A percentile compares a stretch with the other conserved stretches of the same genome.
Evolutionary conservation across 1,140 invertebrate species (phyloP).

Genomic region (Triops longicaudatus): DNA sequence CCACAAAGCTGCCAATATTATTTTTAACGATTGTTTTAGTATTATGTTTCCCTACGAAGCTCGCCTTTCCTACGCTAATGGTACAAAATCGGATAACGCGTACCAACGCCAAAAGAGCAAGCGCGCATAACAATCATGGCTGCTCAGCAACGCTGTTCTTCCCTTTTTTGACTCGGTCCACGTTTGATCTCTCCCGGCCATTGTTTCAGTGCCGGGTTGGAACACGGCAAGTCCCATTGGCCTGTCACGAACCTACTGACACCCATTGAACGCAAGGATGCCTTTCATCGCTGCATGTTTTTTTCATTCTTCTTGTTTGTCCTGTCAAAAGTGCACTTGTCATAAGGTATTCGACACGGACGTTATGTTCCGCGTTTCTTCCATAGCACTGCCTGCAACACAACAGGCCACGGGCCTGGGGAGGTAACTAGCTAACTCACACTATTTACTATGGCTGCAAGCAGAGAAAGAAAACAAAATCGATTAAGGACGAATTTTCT

Average conservation of each 20-base stretch:
- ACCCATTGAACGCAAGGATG: neutral
- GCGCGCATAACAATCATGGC: too few species aligned
- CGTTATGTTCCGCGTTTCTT: neutral
- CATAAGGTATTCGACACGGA: neutral
- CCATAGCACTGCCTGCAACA: too few species aligned
- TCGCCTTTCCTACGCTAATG: too few species aligned
- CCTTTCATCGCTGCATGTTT: constrained; percentile 6
- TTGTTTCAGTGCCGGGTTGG: neutral
- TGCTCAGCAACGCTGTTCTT: neutral
- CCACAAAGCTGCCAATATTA: neutral
- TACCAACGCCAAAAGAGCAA: neutral
- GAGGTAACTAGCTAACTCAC: too few species aligned
- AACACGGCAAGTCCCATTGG: neutral
- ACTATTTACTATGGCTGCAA: too few species aligned
- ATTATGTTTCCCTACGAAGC: constrained; percentile 10
- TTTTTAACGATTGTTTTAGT: neutral
- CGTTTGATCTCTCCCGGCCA: neutral
- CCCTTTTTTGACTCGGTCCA: neutral
- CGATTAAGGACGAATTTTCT: neutral
- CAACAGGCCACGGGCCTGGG: too few species aligned
- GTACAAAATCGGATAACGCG: too few species aligned
- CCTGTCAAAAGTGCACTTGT: neutral
- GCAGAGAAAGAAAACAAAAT: too few species aligned
- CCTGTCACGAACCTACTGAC: constrained; percentile 10
- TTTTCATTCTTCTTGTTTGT: neutral